A percentile compares a stretch with the other conserved stretches of the same genome.
Evolutionary conservation across 1,140 invertebrate genomes (phyloP).

Genomic region (Bursaphelenchus mucronatus): DNA sequence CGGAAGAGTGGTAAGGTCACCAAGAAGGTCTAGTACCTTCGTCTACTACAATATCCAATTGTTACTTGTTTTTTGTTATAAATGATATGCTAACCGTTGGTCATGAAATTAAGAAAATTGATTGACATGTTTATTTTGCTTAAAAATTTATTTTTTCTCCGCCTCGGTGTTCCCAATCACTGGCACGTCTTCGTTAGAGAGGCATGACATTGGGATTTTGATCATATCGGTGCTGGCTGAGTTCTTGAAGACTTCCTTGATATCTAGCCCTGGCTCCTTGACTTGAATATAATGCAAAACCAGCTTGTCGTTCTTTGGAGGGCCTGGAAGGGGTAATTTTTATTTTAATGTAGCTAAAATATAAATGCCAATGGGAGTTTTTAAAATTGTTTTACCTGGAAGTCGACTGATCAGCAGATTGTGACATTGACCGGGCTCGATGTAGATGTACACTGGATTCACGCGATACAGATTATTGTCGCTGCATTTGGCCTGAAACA

Average conservation of each 20-base stretch:
- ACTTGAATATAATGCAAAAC: neutral
- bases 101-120: no score
- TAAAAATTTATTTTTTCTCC: neutral
- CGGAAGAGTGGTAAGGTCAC: no score
- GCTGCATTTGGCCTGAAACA: no score
- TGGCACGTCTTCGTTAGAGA: neutral
- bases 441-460: no score
- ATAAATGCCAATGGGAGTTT: neutral
- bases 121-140: no score
- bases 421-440: neutral
- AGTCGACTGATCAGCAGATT: neutral
- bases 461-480: no score
- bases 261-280: neutral
- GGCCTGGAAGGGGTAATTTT: neutral
- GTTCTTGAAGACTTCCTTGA: neutral
- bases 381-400: neutral
- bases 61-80: no score
- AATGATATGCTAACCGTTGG: no score
- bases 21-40: no score
- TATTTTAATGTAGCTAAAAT: neutral
- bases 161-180: neutral
- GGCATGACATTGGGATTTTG: conserved; percentile 1
- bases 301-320: conserved; percentile 3
- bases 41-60: no score
- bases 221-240: neutral